phyloP scores from a whole-genome alignment of 2,113 vertebrate species.

The Crotalus horridus region DNA sequence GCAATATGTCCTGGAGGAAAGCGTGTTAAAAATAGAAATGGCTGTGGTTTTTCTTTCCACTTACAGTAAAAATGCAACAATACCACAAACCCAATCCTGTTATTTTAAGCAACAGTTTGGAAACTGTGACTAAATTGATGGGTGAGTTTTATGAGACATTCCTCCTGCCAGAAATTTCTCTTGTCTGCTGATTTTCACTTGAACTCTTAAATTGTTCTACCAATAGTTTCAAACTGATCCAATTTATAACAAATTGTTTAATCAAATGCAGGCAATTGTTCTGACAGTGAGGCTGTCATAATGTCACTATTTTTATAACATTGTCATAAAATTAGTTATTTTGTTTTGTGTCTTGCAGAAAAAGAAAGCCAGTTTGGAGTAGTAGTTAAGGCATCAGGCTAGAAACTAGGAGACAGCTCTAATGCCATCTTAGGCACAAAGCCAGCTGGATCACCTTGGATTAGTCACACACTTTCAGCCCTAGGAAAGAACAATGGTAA shows the following conservation, averaged over 20 bases:
- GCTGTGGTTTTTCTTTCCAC: conserved; percentile 6
- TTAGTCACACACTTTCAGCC: background rate
- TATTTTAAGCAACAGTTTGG: conserved; percentile 14
- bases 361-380: background rate
- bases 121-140: background rate
- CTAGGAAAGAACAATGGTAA: background rate
- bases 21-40: conserved; percentile 7
- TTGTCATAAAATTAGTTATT: background rate
- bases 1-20: background rate
- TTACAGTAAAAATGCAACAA: background rate
- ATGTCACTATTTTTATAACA: background rate
- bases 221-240: background rate
- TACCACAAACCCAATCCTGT: background rate
- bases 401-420: background rate
- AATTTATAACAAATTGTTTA: background rate
- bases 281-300: background rate
- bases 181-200: background rate
- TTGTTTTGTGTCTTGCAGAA: background rate
- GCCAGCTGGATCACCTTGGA: too few species aligned
- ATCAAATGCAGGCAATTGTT: background rate
- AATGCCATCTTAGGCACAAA: background rate
- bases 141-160: background rate
- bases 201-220: background rate
- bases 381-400: background rate
- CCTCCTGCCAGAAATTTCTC: background rate